A percentile compares a stretch with the other conserved stretches of the same genome.
These are phyloP conservation scores for Flexamia atlantica DNA, from an alignment of 2,888 invertebrate species.

Conservation along the genomic window DNA sequence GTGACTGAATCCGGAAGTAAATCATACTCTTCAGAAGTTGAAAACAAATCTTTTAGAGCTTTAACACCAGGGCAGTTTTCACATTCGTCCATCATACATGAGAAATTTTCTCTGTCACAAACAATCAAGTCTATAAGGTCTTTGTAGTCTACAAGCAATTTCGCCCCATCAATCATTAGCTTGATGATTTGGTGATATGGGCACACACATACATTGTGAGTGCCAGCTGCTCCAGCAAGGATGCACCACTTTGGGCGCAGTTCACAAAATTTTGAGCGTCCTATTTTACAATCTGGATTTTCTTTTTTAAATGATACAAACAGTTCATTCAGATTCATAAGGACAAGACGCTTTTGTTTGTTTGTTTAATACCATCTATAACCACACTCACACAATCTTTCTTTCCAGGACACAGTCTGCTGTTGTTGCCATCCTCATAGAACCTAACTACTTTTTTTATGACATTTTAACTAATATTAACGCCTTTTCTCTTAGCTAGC, in stretches of 20 bases:
- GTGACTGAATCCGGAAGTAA: constrained; percentile 2
- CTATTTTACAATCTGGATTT: constrained; percentile 4
- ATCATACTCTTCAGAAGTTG: too few species aligned
- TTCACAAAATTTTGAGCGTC: constrained; percentile 14
- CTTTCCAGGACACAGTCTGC: too few species aligned
- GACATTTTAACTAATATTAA: too few species aligned
- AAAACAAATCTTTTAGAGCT: constrained; percentile 11
- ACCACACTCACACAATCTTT: too few species aligned
- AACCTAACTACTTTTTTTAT: too few species aligned
- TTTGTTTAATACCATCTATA: too few species aligned
- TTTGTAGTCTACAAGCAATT: constrained; percentile 46
- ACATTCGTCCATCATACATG: too few species aligned
- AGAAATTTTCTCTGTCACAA: too few species aligned
- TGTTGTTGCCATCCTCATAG: too few species aligned
- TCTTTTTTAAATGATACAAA: neutral
- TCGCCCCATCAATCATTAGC: constrained; percentile 34
- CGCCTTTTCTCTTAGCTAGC: too few species aligned
- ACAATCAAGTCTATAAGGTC: neutral
- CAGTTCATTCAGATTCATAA: constrained; percentile 14
- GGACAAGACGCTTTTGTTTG: constrained; percentile 11
- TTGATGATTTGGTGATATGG: constrained; percentile 58
- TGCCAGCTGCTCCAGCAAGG: constrained; percentile 50
- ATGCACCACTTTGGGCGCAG: constrained; percentile 1
- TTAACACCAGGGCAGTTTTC: neutral
- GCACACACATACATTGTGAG: constrained; percentile 60